Evolutionary conservation across 2,888 invertebrate species (phyloP).

Genomic region (Tipula lateralis): DNA sequence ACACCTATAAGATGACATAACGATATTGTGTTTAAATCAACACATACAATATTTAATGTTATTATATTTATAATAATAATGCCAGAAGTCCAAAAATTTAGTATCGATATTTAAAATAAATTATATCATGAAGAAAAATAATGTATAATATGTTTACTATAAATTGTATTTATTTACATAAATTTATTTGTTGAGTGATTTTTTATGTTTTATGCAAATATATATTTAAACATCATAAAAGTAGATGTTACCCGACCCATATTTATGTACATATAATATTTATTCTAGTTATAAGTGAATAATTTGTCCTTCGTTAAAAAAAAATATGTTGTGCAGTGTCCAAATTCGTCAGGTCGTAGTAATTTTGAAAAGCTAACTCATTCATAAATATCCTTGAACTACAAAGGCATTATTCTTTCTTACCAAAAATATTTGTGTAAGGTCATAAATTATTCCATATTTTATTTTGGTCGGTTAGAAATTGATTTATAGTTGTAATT

Average conservation of each 20-base stretch:
- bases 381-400: too few species aligned
- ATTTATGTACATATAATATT: background rate
- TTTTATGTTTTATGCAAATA: background rate
- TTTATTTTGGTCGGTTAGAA: too few species aligned
- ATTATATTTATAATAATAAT: background rate
- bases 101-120: background rate
- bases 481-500: too few species aligned
- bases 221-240: background rate
- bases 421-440: too few species aligned
- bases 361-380: too few species aligned
- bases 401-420: too few species aligned
- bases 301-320: too few species aligned
- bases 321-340: too few species aligned
- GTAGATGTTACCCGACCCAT: background rate
- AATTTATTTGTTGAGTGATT: background rate
- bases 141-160: background rate
- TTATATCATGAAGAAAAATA: background rate
- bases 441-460: too few species aligned
- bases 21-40: too few species aligned
- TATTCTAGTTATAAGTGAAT: too few species aligned
- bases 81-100: background rate
- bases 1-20: background rate
- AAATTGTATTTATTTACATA: background rate
- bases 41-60: background rate
- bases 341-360: too few species aligned